A percentile compares a stretch with the other conserved stretches of the same genome.
phyloP scores from a whole-genome alignment of 2,888 invertebrate species.

The Agonopterix arenella region DNA sequence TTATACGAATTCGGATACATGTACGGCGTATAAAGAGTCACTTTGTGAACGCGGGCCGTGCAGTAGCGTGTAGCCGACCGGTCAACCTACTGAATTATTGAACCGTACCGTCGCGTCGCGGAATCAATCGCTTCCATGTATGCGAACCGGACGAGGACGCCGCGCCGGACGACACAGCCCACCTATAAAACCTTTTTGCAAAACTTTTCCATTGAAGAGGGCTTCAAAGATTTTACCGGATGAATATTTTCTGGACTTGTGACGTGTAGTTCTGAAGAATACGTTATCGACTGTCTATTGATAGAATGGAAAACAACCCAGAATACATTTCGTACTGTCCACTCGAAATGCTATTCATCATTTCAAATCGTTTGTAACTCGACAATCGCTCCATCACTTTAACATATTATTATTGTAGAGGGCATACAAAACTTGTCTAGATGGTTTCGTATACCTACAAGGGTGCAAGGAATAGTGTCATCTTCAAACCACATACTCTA shows the following conservation, averaged over 20 bases:
- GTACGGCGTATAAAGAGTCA: no score
- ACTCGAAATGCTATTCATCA: no score
- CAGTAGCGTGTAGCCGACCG: constrained; percentile 8
- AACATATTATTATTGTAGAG: neutral
- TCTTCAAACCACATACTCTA: no score
- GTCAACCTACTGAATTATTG: constrained; percentile 51
- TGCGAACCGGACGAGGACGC: constrained; percentile 7
- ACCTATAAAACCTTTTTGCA: constrained; percentile 30
- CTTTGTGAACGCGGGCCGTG: neutral
- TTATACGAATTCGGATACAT: no score
- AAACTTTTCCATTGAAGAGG: constrained; percentile 23
- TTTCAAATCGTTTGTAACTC: no score
- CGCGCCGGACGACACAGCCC: constrained; percentile 24
- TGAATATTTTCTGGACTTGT: neutral
- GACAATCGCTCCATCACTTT: no score
- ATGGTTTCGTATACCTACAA: no score
- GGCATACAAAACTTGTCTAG: no score
- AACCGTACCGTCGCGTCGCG: constrained; percentile 26
- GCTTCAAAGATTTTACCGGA: constrained; percentile 17
- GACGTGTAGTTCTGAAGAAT: constrained; percentile 9
- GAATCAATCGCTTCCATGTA: constrained; percentile 40
- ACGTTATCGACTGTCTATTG: constrained; percentile 16
- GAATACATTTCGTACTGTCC: no score
- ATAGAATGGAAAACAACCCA: no score
- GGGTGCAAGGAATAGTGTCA: no score